These are phyloP conservation scores for Drosophila pallidifrons DNA, from an alignment of 1,140 invertebrate species.

Conservation along the genomic window DNA sequence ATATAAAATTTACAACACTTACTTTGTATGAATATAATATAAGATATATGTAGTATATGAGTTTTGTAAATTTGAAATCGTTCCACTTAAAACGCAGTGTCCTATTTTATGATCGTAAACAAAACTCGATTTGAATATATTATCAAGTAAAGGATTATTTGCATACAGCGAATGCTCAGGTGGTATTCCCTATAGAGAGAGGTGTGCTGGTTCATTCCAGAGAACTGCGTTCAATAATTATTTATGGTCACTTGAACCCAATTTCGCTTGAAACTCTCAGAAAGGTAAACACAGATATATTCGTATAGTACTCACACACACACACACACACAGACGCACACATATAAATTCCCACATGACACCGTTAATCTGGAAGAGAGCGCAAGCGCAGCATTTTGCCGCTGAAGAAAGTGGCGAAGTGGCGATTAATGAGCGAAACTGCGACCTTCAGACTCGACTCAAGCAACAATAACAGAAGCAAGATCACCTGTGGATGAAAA, in stretches of 20 bases:
- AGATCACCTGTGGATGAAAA: slow-evolving; percentile 44
- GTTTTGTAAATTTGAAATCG: no score
- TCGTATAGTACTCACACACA: not conserved
- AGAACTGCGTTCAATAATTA: slow-evolving; percentile 23
- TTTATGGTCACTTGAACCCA: slow-evolving; percentile 25
- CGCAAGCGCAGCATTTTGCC: slow-evolving; percentile 51
- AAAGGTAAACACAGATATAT: slow-evolving; percentile 15
- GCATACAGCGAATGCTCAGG: not conserved
- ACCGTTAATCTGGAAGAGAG: slow-evolving; percentile 37
- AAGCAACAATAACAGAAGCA: slow-evolving; percentile 39
- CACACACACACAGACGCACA: not conserved
- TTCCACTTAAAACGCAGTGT: no score
- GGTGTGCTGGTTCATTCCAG: slow-evolving; percentile 6
- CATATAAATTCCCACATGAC: slow-evolving; percentile 23
- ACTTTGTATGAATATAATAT: no score
- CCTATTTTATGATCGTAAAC: not conserved
- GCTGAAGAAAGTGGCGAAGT: slow-evolving; percentile 63
- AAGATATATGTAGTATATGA: no score
- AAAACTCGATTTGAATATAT: not conserved
- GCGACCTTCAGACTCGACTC: slow-evolving; percentile 69
- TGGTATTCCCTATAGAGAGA: not conserved
- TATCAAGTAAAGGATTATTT: not conserved
- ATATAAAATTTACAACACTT: no score
- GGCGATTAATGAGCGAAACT: slow-evolving; percentile 78
- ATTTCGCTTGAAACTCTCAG: slow-evolving; percentile 36